Evolutionary conservation across 37 sponge, comb jelly and placozoan species (phyloP).

Genomic region (Aphrocallistes beatrix): DNA sequence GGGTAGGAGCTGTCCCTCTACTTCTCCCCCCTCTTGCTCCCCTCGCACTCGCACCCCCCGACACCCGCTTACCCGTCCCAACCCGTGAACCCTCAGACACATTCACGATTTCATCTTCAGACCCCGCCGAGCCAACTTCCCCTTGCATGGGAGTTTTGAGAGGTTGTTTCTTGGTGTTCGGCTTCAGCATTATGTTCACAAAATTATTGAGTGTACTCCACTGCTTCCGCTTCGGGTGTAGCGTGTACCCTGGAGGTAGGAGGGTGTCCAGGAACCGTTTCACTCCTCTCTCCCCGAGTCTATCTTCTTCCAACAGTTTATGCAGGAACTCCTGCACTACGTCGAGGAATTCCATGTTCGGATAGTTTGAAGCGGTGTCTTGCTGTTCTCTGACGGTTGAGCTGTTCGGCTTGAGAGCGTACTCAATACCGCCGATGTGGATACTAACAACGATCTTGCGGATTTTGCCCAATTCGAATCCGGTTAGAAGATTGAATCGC

Average conservation of each 20-base stretch:
- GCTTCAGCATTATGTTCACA: background rate
- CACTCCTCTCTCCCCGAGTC: constrained; percentile 62
- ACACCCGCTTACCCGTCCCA: background rate
- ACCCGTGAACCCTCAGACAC: background rate
- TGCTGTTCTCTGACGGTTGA: background rate
- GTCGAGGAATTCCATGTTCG: constrained; percentile 67
- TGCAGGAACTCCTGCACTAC: constrained; percentile 65
- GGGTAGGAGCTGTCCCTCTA: background rate
- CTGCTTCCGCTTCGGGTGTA: background rate
- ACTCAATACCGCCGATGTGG: constrained; percentile 27
- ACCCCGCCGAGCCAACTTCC: background rate
- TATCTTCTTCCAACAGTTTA: constrained; percentile 73
- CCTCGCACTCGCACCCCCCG: background rate
- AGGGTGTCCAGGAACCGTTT: constrained; percentile 15
- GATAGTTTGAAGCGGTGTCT: constrained; percentile 8
- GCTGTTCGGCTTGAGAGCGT: background rate
- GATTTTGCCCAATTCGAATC: constrained; percentile 49
- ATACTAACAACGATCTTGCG: constrained; percentile 61
- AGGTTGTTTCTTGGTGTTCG: background rate
- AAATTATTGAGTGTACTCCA: background rate
- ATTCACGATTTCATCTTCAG: background rate
- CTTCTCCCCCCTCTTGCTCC: background rate
- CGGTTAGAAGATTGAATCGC: constrained; percentile 46
- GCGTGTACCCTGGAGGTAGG: background rate
- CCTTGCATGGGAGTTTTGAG: background rate